Conservation (phyloP, 2,113 vertebrate species). For the Chinchilla lanigera region DNA sequence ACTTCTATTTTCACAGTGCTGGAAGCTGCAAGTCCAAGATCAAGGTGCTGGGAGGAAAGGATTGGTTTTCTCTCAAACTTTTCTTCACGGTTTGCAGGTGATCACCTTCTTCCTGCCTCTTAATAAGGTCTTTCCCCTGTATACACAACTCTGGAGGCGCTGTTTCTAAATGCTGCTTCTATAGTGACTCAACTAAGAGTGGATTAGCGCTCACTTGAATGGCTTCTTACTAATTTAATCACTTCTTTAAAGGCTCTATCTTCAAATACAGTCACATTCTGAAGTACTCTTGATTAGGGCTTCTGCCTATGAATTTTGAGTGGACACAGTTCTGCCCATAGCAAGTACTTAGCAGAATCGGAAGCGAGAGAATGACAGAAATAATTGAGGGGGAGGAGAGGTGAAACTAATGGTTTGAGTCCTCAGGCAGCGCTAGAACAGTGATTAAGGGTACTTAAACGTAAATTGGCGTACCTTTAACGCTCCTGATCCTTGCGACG, state of each 20-base stretch:
- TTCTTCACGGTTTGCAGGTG: neutral
- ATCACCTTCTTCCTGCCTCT: neutral
- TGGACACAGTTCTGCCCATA: neutral
- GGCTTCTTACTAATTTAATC: neutral
- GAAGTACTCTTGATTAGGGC: neutral
- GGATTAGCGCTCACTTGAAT: neutral
- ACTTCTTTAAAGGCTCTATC: neutral
- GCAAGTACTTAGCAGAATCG: neutral
- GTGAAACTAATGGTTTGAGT: neutral
- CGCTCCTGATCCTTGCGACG: neutral
- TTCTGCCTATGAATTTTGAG: neutral
- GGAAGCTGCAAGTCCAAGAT: neutral
- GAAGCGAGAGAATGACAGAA: neutral
- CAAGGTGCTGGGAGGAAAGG: neutral
- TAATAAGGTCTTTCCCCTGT: neutral
- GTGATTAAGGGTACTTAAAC: neutral
- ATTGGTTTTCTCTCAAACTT: neutral
- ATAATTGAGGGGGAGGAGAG: neutral
- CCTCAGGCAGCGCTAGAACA: neutral
- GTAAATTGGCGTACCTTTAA: neutral
- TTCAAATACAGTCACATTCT: neutral
- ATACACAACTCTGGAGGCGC: fast-evolving
- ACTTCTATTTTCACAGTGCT: neutral
- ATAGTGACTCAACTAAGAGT: neutral
- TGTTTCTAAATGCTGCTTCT: neutral